Base-by-base conservation (phyloP, 2,888 invertebrate genomes). In the Lithosia quadra region DNA sequence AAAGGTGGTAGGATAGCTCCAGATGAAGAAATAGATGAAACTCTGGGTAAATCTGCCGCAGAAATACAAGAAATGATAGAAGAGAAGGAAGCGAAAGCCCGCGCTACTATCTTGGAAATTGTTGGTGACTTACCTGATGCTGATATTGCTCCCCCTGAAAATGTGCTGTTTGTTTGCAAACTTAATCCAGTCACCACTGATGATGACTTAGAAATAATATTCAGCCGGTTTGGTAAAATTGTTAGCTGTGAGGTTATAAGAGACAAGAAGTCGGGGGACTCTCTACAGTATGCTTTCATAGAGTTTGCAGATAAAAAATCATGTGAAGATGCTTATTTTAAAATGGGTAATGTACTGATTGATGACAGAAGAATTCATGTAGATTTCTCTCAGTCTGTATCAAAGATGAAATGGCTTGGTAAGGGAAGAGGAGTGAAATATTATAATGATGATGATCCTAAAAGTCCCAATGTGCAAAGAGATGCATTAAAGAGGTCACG, bases 281-380 rank as follows among this genome's bases (percentile, higher is more conserved):
- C 99, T 0, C 94, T 99, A 68, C 99, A 99, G 87, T 99, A 99
- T 92, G 99, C 99, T 0, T 99, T 99, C 89, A 98, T 99, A 69
- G 99, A 99, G 91, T 99, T 99, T 95, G 98, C 97, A 74, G 97
- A 99, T 65, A 96, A 97, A 76, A 98, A 98, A 84, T 96, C 98
- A 0, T 99, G 99, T 92, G 99, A 99, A 93, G 98, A 98, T 82
- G 99, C 99, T 0, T 99, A 98, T 91, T 99, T 99, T 86, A 99
- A 99, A 95, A 99, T 99, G 99, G 99, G 99, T 89, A 99, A 99
- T 95, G 99, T 99, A 0, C 95, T 99, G 9, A 99, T 99, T 83
- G 99, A 99, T 92, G 99, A 99, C 88, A 95, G 99, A 34, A 96
- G 99, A 76, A 99, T 99, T 85, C 99, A 99, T 93, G 99, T 99